Base-by-base conservation (phyloP, 1,140 invertebrate genomes). In the Nasonia longicornis region DNA sequence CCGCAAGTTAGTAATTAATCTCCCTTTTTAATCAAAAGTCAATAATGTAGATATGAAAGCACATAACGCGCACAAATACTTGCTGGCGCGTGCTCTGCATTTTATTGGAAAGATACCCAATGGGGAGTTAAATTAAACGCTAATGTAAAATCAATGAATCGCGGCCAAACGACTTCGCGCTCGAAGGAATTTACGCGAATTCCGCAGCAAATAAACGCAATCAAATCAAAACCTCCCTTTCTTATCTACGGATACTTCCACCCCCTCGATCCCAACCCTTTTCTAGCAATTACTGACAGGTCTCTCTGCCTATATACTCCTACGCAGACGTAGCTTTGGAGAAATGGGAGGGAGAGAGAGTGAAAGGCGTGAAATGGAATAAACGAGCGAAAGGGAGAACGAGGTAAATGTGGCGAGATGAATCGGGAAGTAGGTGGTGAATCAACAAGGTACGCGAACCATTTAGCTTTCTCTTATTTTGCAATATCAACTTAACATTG, bases 341-440 rank as follows among this genome's bases (percentile, higher is more conserved):
- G 74, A 64, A 66, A n/a, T 26, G 26, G 26, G 26, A 26, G 26
- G 26, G 26, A 76, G 64, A 16, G 38, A 64, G 29, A 42, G 76
- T 64, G 29, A 38, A 29, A 77, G 38, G 63, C 76, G 38, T 48
- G 38, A 77, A 69, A 48, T n/a, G 42, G 35, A 48, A 69, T 69
- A 48, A 77, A 77, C 63, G 64, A 77, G 42, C 38, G 58, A 76
- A 42, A n/a, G 16, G 22, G 52, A 69, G 42, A 67, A 69, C 11
- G 76, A 48, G 63, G 64, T 58, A 78, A 70, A 78, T 78, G 77
- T 70, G 77, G 66, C 67, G 45, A 70, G 67, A 69, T 67, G 29
- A 70, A 70, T 78, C 77, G 38, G 38, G 52, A 67, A 77, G 64
- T 77, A 77, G 66, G 67, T 45, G 38, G 38, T 70, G 77, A 70